Conservation (phyloP, 2,888 invertebrate species). For the Ditylenchus weischeri region DNA sequence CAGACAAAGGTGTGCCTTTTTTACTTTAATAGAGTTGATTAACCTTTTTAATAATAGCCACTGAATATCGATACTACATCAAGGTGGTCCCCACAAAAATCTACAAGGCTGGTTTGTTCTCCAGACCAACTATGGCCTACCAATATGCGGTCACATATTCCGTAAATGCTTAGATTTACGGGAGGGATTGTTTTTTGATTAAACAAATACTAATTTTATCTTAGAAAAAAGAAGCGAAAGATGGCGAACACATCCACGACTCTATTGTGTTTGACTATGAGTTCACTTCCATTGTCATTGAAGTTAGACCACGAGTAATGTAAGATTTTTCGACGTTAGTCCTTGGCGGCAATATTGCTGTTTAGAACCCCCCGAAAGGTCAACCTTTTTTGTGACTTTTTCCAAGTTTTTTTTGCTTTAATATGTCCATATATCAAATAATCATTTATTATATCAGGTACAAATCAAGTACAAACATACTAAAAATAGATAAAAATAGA, state of each 20-base stretch:
- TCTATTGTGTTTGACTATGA: conserved; percentile 54
- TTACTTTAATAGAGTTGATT: conserved; percentile 62
- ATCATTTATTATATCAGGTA: too few relatives aligned
- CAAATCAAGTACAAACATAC: too few relatives aligned
- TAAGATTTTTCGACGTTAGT: conserved; percentile 9
- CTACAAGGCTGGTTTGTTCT: conserved; percentile 46
- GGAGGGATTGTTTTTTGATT: background rate
- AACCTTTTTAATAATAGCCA: conserved; percentile 13
- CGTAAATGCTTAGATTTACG: conserved; percentile 51
- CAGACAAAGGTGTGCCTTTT: conserved; percentile 59
- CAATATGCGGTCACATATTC: conserved; percentile 89
- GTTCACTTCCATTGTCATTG: conserved; percentile 52
- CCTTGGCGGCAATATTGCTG: too few relatives aligned
- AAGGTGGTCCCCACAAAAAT: conserved; percentile 93
- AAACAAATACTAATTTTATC: conserved; percentile 4
- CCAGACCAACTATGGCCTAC: conserved; percentile 65
- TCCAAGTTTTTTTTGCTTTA: too few relatives aligned
- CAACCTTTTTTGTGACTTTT: too few relatives aligned
- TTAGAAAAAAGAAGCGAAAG: conserved; percentile 43
- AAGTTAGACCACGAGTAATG: conserved; percentile 37
- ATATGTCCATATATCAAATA: too few relatives aligned
- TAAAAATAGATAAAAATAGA: too few relatives aligned
- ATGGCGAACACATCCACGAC: conserved; percentile 47
- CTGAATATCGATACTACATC: conserved; percentile 83
- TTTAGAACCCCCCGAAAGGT: too few relatives aligned